phyloP scores from a whole-genome alignment of 2,888 invertebrate genomes.

The Drosophila stalkeri region DNA sequence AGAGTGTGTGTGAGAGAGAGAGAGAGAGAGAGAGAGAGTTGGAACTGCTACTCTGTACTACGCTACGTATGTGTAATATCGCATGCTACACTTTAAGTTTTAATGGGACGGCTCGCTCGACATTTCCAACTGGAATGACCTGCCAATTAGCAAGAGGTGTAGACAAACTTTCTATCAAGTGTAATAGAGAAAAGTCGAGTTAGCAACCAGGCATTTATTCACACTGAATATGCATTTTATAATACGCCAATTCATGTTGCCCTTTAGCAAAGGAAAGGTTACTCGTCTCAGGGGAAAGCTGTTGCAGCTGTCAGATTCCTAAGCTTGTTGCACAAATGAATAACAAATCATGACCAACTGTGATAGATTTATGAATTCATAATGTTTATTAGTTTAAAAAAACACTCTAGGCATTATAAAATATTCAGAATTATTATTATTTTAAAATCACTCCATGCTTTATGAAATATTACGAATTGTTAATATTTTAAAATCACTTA shows the following conservation, averaged over 20 bases:
- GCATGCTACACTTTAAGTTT: conserved; percentile 76
- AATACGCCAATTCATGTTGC: not conserved
- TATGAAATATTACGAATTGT: too few relatives aligned
- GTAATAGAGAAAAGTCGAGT: conserved; percentile 23
- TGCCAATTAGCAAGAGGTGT: conserved; percentile 71
- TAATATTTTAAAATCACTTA: too few relatives aligned
- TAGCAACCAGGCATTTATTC: not conserved
- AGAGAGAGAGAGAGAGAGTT: not conserved
- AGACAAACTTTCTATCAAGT: conserved; percentile 37
- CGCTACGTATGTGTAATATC: conserved; percentile 42
- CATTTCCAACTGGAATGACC: conserved; percentile 63
- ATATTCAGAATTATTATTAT: too few relatives aligned
- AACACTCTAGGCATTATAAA: too few relatives aligned
- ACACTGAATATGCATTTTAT: conserved; percentile 4
- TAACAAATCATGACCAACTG: too few relatives aligned
- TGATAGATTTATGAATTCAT: too few relatives aligned
- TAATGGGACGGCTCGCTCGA: conserved; percentile 59
- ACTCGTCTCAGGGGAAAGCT: not conserved
- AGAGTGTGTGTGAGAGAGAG: too few relatives aligned
- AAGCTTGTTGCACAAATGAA: not conserved
- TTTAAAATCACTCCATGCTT: too few relatives aligned
- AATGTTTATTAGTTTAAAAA: too few relatives aligned
- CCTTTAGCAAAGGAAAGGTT: not conserved
- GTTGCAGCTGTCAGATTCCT: not conserved
- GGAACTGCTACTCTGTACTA: conserved; percentile 2